phyloP scores from a whole-genome alignment of 1,140 invertebrate genomes.

The Protaetia brevitarsis region DNA sequence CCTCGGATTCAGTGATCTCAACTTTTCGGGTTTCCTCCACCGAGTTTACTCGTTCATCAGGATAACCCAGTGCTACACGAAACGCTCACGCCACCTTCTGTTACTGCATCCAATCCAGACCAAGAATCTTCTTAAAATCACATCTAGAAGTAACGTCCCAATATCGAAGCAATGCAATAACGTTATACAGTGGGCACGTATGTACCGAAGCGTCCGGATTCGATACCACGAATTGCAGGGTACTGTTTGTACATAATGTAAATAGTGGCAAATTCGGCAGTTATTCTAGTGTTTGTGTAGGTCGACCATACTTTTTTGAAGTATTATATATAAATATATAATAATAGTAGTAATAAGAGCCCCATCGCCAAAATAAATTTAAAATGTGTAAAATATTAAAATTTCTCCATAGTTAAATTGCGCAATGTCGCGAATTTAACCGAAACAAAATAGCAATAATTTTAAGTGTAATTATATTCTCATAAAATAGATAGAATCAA shows the following conservation, averaged over 20 bases:
- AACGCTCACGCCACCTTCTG: conserved; percentile 42
- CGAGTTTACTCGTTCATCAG: conserved; percentile 59
- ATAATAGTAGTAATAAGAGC: conserved; percentile 19
- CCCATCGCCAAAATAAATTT: background rate
- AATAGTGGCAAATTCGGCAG: conserved; percentile 23
- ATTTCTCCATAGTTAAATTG: conserved; percentile 10
- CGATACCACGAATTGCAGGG: conserved; percentile 50
- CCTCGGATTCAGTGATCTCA: conserved; percentile 91
- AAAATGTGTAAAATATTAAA: background rate
- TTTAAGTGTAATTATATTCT: conserved; percentile 13
- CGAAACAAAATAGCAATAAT: conserved; percentile 3
- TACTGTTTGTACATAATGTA: conserved; percentile 42
- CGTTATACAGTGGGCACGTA: background rate
- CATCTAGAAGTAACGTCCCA: background rate
- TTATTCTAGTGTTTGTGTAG: background rate
- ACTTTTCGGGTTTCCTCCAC: conserved; percentile 63
- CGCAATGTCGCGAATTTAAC: background rate
- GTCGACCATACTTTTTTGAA: background rate
- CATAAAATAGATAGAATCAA: conserved; percentile 5
- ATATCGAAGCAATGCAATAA: background rate
- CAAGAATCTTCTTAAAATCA: conserved; percentile 32
- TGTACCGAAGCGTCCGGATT: conserved; percentile 6
- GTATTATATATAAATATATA: background rate
- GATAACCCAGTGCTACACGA: conserved; percentile 54
- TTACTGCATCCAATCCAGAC: conserved; percentile 46